Percentiles rank a stretch among this genome's conserved stretches.
phyloP scores from a whole-genome alignment of 2,888 invertebrate genomes.

The Orchesella flavescens region DNA sequence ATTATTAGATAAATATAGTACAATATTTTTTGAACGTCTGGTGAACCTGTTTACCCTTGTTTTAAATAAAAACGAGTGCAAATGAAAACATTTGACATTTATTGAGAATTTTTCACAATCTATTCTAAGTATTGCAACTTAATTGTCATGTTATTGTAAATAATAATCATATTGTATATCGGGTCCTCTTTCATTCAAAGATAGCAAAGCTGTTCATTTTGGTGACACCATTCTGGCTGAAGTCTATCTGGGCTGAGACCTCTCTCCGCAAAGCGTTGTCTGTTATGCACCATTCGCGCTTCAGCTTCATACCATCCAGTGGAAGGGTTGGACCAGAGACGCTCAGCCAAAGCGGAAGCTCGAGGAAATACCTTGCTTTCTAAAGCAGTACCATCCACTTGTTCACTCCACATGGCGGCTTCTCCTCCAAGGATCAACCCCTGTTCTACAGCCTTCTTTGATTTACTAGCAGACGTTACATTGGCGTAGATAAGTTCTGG shows the following conservation, averaged over 20 bases:
- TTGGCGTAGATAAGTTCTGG: constrained; percentile 77
- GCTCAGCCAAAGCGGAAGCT: constrained; percentile 69
- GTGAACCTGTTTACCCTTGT: too few relatives aligned
- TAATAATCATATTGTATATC: too few relatives aligned
- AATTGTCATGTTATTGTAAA: too few relatives aligned
- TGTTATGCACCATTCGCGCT: constrained; percentile 67
- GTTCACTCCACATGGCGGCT: constrained; percentile 90
- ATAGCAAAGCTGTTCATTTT: constrained; percentile 68
- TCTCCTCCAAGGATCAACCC: constrained; percentile 81
- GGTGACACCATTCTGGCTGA: constrained; percentile 72
- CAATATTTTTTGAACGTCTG: too few relatives aligned
- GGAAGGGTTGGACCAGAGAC: constrained; percentile 70
- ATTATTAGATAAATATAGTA: too few relatives aligned
- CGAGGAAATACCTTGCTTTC: constrained; percentile 69
- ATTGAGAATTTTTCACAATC: too few relatives aligned
- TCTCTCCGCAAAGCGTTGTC: constrained; percentile 66
- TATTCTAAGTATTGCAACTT: too few relatives aligned
- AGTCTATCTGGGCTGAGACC: constrained; percentile 66
- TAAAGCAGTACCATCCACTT: constrained; percentile 75
- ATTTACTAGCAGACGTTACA: constrained; percentile 47
- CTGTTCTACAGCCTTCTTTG: constrained; percentile 54
- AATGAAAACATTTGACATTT: too few relatives aligned
- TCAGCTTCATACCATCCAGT: constrained; percentile 68
- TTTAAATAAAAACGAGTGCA: too few relatives aligned
- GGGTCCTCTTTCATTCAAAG: too few relatives aligned